These are phyloP conservation scores for Neostethus bicornis DNA, from an alignment of 2,797 vertebrate genomes.

Conservation along the genomic window DNA sequence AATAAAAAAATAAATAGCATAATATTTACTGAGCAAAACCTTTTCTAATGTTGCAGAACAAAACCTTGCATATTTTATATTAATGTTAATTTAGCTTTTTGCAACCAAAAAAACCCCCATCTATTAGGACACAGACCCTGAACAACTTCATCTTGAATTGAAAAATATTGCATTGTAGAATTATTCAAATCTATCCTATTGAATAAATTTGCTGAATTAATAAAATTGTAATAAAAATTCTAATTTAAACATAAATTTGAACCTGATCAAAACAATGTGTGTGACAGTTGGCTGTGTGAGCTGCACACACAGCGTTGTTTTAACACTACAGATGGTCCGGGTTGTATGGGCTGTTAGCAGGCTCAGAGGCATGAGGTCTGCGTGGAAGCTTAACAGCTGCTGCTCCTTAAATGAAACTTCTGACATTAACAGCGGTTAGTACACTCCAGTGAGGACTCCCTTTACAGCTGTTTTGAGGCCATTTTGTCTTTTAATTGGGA, in stretches of 20 bases:
- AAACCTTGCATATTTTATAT: conserved; percentile 14
- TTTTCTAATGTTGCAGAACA: conserved; percentile 22
- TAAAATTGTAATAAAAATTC: conserved; percentile 23
- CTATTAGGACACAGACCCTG: conserved; percentile 11
- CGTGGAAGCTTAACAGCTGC: conserved; percentile 78
- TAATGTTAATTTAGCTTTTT: conserved; percentile 27
- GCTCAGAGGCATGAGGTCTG: conserved; percentile 56
- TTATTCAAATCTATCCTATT: conserved; percentile 14
- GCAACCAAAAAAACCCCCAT: conserved; percentile 18
- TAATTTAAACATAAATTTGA: conserved; percentile 6
- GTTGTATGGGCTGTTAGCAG: conserved; percentile 53
- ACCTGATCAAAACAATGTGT: conserved; percentile 12
- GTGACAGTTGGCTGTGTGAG: conserved; percentile 4
- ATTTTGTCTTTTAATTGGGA: conserved; percentile 80
- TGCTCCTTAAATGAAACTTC: conserved; percentile 81
- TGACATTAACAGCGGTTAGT: conserved; percentile 82
- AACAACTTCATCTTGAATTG: conserved; percentile 17
- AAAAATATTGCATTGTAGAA: conserved; percentile 6
- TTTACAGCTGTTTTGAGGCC: conserved; percentile 83
- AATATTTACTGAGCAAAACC: conserved; percentile 24
- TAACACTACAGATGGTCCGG: conserved; percentile 75
- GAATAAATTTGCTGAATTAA: conserved; percentile 13
- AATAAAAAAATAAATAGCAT: conserved; percentile 16
- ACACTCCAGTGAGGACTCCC: conserved; percentile 76
- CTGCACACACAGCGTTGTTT: conserved; percentile 25